Evolutionary conservation across 2,797 vertebrate species (phyloP).

Genomic region (Parauchenoglanis punctatus): DNA sequence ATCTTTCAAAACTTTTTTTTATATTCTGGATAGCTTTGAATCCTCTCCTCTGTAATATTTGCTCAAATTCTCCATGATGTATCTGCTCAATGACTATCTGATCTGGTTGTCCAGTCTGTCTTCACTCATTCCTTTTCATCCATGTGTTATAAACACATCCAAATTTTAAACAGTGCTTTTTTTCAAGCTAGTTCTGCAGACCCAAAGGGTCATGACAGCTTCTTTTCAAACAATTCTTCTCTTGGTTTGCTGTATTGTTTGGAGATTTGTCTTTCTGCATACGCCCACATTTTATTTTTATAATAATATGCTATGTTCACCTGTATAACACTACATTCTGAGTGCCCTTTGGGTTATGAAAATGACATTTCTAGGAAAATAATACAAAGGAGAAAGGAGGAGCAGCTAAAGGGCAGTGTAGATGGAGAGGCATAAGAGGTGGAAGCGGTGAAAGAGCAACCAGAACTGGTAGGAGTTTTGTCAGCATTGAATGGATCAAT

Average conservation of each 20-base stretch:
- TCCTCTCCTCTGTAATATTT: neutral
- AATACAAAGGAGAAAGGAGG: neutral
- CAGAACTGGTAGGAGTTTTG: slow-evolving; percentile 57
- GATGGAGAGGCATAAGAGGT: neutral
- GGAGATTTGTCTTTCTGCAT: neutral
- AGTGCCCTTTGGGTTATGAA: neutral
- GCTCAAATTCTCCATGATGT: neutral
- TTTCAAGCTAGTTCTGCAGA: neutral
- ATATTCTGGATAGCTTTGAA: neutral
- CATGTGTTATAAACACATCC: neutral
- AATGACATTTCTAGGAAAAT: neutral
- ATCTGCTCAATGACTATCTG: neutral
- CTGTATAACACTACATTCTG: neutral
- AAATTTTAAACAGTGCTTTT: neutral
- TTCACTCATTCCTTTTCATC: neutral
- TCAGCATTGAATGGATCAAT: slow-evolving; percentile 69
- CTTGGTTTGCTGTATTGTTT: neutral
- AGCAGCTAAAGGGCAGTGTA: slow-evolving; percentile 2
- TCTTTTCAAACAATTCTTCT: neutral
- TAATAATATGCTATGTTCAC: neutral
- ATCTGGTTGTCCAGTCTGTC: neutral
- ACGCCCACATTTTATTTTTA: neutral
- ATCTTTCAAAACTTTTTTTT: neutral
- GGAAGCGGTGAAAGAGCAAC: slow-evolving; percentile 5
- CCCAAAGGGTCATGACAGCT: neutral